Base-by-base conservation (phyloP, 2,113 vertebrate genomes). In the Gorsachius goisagi region DNA sequence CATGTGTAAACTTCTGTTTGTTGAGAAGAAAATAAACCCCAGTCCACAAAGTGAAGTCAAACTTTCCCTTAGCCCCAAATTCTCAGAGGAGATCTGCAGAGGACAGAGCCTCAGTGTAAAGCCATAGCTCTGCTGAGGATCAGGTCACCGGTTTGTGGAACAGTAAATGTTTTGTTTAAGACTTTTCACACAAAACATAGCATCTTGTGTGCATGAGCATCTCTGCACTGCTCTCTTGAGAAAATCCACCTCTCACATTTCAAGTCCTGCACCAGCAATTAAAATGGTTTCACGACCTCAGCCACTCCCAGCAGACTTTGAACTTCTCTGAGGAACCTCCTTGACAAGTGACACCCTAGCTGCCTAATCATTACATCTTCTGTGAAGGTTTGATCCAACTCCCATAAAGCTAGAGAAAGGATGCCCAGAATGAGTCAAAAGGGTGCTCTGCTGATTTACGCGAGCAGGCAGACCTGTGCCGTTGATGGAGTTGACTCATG, bases 381-480 rank as follows among this genome's bases (percentile, higher is more conserved):
- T 55, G 63, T 30, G 52, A 56, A 39, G 26, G n/a, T 55, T 77
- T 75, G n/a, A 32, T 89, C 30, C 68, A 21, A 7, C 20, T 75
- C 45, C 55, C 30, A 17, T 67, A 63, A 94, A 76, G 74, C 44
- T 4, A 74, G 69, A 56, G 56, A 44, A 80, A 72, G 35, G 60
- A 35, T 89, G 32, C 30, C 50, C 47, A 90, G 66, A 50, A 69
- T 44, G 3, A 75, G 41, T 77, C 13, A 32, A 47, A 72, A 62
- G 15, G 47, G 14, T 81, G 45, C 53, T 58, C n/a, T 56, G 39
- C 30, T 66, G 45, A 45, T 68, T 77, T 59, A 35, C 0, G 0
- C 0, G 0, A 79, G 35, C 37, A 33, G 71, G 13, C 2, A 0
- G 35, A n/a, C 45, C 44, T 58, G 35, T 1, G 2, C 39, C 55